Base-by-base conservation (phyloP, 1,140 invertebrate species). In the Acromyrmex echinatior region DNA sequence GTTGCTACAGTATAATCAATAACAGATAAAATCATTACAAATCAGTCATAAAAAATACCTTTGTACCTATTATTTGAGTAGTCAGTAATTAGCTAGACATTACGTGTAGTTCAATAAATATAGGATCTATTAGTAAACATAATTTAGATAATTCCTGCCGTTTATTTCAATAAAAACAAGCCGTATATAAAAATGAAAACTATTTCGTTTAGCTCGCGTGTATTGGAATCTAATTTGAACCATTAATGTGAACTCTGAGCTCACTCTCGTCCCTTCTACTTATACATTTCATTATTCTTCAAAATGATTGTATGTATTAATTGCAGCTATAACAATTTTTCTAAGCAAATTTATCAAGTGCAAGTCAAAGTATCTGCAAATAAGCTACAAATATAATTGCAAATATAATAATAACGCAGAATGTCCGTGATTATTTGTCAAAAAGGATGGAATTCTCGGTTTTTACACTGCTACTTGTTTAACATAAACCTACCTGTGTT, bases 361-460 rank as follows among this genome's bases (percentile, higher is more conserved):
- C 77, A 78, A 76, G 45, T 88, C 85, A 81, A 76, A 78, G n/a
- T 82, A 73, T 86, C 51, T 87, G 80, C 60, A 70, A 85, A 76
- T 51, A 81, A 90, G 58, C 53, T 88, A 76, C 56, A 89, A 87
- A 68, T 77, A 63, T 74, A 86, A 39, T 35, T 39, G 12, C 14
- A 81, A 56, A 56, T 56, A 18, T 39, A 73, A 87, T 49, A 56
- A 84, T 71, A n/a, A 79, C 31, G 39, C 25, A 58, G 39, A 86
- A 77, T 53, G 56, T 78, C 86, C 71, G 63, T 60, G 87, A 85
- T 85, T 90, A 91, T 62, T 86, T 88, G 71, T 88, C 53, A 86
- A 53, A 88, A 91, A 91, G 31, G 58, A 90, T 90, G 80, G 58
- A 90, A 88, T 88, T 86, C 78, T 84, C 35, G 62, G 63, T 39